Conservation (phyloP, 2,797 vertebrate species). For the Darevskia nairensis region DNA sequence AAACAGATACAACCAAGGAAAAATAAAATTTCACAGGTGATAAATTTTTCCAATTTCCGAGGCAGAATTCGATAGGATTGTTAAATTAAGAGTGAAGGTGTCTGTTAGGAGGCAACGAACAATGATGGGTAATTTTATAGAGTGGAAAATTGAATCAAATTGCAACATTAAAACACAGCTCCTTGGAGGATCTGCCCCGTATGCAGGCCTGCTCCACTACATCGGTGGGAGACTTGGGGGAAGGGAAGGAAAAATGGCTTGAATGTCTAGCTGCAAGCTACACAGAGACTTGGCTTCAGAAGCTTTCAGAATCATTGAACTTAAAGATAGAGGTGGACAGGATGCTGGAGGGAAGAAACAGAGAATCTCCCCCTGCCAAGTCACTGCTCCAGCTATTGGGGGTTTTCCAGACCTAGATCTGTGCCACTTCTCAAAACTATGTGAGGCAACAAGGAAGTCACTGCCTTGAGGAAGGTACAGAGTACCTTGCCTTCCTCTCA, state of each 20-base stretch:
- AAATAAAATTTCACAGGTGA: constrained; percentile 97
- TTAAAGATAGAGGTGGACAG: neutral
- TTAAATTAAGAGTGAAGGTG: constrained; percentile 95
- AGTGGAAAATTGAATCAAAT: constrained; percentile 98
- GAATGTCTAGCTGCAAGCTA: neutral
- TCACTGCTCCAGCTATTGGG: neutral
- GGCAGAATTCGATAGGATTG: constrained; percentile 93
- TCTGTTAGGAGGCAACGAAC: constrained; percentile 86
- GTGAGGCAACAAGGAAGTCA: neutral
- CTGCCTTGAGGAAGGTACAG: neutral
- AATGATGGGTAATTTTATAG: constrained; percentile 96
- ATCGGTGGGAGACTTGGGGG: constrained; percentile 71
- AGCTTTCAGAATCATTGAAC: constrained; percentile 6
- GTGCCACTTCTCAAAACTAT: neutral
- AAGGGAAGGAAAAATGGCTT: constrained; percentile 22
- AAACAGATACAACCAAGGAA: constrained; percentile 91
- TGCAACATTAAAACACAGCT: constrained; percentile 92
- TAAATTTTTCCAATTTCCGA: constrained; percentile 98
- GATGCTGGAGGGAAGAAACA: too few relatives aligned
- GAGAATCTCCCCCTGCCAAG: neutral
- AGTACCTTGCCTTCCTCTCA: neutral
- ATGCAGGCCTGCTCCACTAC: constrained; percentile 72
- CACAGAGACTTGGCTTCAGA: neutral
- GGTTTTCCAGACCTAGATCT: neutral
- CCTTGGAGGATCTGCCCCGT: constrained; percentile 80